Evolutionary conservation across 2,797 vertebrate genomes (phyloP), one percentile per base, ranked within the genome.

Genomic region (Parauchenoglanis ngamensis): DNA sequence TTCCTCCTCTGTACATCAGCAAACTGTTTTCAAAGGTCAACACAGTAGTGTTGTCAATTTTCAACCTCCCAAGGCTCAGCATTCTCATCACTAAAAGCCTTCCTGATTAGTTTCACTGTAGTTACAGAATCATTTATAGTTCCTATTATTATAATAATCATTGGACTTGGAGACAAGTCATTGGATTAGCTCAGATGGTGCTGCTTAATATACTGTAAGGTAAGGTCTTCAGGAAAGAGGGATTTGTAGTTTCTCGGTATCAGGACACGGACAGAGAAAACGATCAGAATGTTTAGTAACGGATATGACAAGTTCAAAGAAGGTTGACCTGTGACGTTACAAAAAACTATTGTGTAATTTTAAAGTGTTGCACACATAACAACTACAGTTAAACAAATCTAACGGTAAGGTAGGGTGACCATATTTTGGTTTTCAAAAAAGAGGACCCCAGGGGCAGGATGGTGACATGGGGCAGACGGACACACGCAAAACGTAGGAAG

Each of bases 11-110:
- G 49, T 79, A 17, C 46, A 86, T 54, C 44, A 85, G 31, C 84
- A 77, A 85, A 31, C 72, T 65, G 17, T 49, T 35, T 35, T 54
- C 17, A 65, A 77, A 77, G 77, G 83, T 81, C 67, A 81, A 13
- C 28, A 68, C 31, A 46, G 11, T 56, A 57, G 40, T 11, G 11
- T 11, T 79, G 23, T 19, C 75, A 7, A 12, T 7, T 52, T 63
- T 40, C 35, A 44, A 23, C 8, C 19, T 79, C 31, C 21, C 56
- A 40, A 10, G 49, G 17, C 15, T 54, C n/a, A 0, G n/a, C 4
- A 78, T 17, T 56, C 52, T 31, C 28, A 23, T 40, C 59, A 40
- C 10, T 57, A 79, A 40, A 57, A 23, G 40, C 31, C 21, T 59
- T 79, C 31, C 4, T 19, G 21, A 19, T 79, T 79, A 79, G 19